Evolutionary conservation across 2,888 invertebrate species (phyloP).

Genomic region (Corbicula japonica): DNA sequence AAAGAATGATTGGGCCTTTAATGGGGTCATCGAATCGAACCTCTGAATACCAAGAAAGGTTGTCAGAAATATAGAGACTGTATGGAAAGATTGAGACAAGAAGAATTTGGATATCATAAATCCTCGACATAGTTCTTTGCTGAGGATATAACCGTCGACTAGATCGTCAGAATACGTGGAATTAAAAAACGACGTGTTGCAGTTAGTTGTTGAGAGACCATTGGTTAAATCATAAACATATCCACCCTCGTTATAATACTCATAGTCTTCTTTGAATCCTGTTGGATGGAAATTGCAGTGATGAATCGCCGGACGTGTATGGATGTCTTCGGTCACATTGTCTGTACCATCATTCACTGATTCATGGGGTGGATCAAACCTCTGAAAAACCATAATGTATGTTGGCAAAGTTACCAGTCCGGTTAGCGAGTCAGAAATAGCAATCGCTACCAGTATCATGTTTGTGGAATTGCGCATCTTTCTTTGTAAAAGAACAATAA

Average conservation of each 20-base stretch:
- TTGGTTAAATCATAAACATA: too few relatives aligned
- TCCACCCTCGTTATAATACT: too few relatives aligned
- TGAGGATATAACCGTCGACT: not conserved
- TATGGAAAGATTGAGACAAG: conserved; percentile 59
- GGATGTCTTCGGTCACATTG: too few relatives aligned
- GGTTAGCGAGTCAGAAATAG: conserved; percentile 56
- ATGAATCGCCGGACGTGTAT: too few relatives aligned
- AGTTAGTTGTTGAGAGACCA: too few relatives aligned
- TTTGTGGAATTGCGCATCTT: conserved; percentile 44
- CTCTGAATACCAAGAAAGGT: conserved; percentile 62
- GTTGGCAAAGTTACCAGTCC: conserved; percentile 59
- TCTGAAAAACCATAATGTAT: conserved; percentile 43
- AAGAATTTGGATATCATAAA: conserved; percentile 58
- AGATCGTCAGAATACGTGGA: too few relatives aligned
- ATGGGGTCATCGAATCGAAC: conserved; percentile 45
- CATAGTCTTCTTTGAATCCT: too few relatives aligned
- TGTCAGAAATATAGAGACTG: conserved; percentile 67
- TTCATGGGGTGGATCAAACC: conserved; percentile 2
- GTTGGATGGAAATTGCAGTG: too few relatives aligned
- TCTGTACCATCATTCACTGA: not conserved
- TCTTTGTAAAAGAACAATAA: conserved; percentile 37
- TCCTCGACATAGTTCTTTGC: conserved; percentile 20
- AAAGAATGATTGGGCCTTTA: conserved; percentile 16
- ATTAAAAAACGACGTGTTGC: too few relatives aligned
- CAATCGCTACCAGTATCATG: conserved; percentile 50